phyloP scores from a whole-genome alignment of 2,113 vertebrate genomes.

The Protobothrops flavoviridis region DNA sequence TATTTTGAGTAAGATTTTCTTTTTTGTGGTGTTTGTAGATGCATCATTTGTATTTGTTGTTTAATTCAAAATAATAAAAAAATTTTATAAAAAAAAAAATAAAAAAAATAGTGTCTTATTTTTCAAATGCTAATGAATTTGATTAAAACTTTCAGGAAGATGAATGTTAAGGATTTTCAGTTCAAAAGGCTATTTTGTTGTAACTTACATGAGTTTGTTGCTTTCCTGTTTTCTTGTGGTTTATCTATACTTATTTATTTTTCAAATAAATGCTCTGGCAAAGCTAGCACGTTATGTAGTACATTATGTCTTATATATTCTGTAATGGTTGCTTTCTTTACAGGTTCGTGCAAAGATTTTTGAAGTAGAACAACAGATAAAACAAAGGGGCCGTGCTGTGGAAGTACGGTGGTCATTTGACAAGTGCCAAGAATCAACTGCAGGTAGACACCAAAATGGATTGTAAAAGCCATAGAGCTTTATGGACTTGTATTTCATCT shows the following conservation, averaged over 20 bases:
- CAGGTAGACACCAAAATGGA: conserved; percentile 55
- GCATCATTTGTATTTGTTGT: no score
- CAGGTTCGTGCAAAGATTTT: conserved; percentile 76
- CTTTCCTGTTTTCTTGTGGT: background rate
- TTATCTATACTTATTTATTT: background rate
- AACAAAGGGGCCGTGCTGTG: conserved; percentile 73
- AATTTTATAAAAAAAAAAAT: no score
- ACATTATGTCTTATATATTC: background rate
- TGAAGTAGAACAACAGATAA: conserved; percentile 78
- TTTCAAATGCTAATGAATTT: background rate
- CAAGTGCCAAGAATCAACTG: conserved; percentile 77
- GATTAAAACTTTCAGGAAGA: background rate
- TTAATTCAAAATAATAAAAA: no score
- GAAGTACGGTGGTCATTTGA: conserved; percentile 78
- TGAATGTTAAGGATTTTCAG: background rate
- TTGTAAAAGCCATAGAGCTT: background rate
- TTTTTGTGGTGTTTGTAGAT: no score
- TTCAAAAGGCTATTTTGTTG: background rate
- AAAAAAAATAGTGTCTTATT: background rate
- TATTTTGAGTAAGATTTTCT: no score
- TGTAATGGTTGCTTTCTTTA: conserved; percentile 29
- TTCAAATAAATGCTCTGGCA: background rate
- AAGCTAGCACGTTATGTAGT: background rate
- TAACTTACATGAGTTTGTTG: background rate
- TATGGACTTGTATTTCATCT: background rate